Evolutionary conservation across 2,797 vertebrate genomes (phyloP), one percentile per base, ranked within the genome.

Genomic region (Chaunax sp.): DNA sequence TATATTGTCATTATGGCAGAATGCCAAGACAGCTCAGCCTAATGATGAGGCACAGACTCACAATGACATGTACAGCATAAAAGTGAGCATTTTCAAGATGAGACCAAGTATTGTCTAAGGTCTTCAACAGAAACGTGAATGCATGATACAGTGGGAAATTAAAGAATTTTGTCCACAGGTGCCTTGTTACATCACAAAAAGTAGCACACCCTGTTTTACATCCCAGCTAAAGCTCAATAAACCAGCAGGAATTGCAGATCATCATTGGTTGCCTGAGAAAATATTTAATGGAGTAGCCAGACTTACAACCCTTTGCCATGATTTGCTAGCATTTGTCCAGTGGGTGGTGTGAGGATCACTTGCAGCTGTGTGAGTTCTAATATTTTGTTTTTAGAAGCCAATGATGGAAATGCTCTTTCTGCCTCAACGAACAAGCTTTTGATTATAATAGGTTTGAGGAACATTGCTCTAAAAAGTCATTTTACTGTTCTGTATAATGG

Each of bases 271-370:
- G 46, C n/a, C 16, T 40, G 58, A 41, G 62, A 12, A 57, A 65
- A 63, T 44, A 46, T 55, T 69, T n/a, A 53, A 18, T 49, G 7
- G 43, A 50, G 53, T 47, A 51, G 59, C 66, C 19, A 16, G 55
- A 68, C 58, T 55, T 44, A 11, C 35, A 52, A 43, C 20, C 13
- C 51, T 37, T 26, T 47, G 43, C 54, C 22, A 18, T 47, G 41
- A 22, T 64, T 72, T 55, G n/a, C 20, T 13, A 69, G 55, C 73
- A 66, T 81, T 81, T 81, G 76, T 67, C 67, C 65, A n/a, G 80
- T 82, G 69, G 64, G 76, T 30, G 83, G 73, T 66, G 77, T 78
- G 67, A 78, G 63, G 64, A 65, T 67, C 64, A 51, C 62, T 47
- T 51, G 40, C 7, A 7, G 45, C n/a, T 54, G 41, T 83, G 44